Conservation (phyloP, 1,140 invertebrate species). For the Aricia agestis region DNA sequence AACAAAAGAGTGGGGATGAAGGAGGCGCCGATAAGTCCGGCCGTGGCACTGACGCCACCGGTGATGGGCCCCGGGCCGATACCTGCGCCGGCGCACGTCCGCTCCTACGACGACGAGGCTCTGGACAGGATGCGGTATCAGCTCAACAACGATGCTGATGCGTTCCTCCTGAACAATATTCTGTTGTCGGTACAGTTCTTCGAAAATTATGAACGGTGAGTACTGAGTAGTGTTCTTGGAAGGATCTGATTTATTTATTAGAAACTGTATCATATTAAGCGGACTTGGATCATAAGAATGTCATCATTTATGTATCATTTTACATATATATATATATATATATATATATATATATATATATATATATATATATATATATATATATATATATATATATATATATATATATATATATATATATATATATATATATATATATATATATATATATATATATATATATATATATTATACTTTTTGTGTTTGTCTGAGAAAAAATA, state of each 20-base stretch:
- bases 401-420: too few relatives aligned
- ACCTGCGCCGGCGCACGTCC: conserved; percentile 41
- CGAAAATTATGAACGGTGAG: conserved; percentile 84
- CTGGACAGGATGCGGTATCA: conserved; percentile 77
- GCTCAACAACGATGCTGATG: conserved; percentile 78
- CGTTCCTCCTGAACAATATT: conserved; percentile 86
- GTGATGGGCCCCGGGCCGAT: conserved; percentile 26
- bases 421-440: too few relatives aligned
- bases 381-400: too few relatives aligned
- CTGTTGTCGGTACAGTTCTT: conserved; percentile 87
- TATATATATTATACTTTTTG: too few relatives aligned
- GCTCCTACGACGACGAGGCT: conserved; percentile 69
- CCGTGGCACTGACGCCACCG: conserved; percentile 24
- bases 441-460: too few relatives aligned
- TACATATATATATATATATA: not conserved
- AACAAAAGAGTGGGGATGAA: conserved; percentile 46
- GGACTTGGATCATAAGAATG: too few relatives aligned
- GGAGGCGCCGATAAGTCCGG: conserved; percentile 37
- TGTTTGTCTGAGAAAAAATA: too few relatives aligned
- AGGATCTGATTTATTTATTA: conserved; percentile 10
- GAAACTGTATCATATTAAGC: not conserved
- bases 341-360: too few relatives aligned
- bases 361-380: too few relatives aligned
- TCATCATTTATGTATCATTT: not conserved
- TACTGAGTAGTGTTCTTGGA: conserved; percentile 4